Conservation (phyloP, 2,797 vertebrate genomes). For the Gambusia yucatana region DNA sequence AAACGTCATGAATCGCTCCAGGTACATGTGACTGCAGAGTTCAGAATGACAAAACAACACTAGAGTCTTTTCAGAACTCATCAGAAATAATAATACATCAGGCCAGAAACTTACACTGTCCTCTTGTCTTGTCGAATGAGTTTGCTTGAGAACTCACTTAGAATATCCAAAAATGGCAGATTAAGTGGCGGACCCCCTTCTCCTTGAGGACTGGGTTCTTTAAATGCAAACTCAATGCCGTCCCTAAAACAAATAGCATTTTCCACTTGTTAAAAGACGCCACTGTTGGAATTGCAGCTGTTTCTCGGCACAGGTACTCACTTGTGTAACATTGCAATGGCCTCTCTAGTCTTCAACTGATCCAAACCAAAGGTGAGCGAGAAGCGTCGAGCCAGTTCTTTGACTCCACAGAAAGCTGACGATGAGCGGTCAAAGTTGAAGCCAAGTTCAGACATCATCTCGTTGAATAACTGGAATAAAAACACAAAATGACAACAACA, state of each 20-base stretch:
- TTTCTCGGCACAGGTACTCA: constrained; percentile 71
- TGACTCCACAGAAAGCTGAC: constrained; percentile 93
- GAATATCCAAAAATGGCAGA: constrained; percentile 94
- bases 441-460: constrained; percentile 94
- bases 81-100: not conserved
- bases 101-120: constrained; percentile 89
- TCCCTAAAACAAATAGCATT: constrained; percentile 78
- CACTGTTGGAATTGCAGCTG: not conserved
- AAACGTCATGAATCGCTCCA: constrained; percentile 99
- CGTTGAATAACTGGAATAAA: constrained; percentile 90
- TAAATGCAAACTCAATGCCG: constrained; percentile 98
- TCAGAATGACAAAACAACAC: constrained; percentile 18
- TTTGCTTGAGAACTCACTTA: constrained; percentile 98
- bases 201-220: constrained; percentile 94
- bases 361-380: constrained; percentile 96
- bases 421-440: constrained; percentile 93
- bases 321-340: constrained; percentile 98
- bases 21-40: constrained; percentile 89
- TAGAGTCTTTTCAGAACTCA: constrained; percentile 7
- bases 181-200: constrained; percentile 92
- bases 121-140: constrained; percentile 96
- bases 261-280: not conserved
- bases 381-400: constrained; percentile 96
- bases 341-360: constrained; percentile 96
- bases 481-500: not conserved